These are phyloP conservation scores for Paramuricea clavata DNA, from an alignment of 92 coral and sea anemone species.

Conservation along the genomic window DNA sequence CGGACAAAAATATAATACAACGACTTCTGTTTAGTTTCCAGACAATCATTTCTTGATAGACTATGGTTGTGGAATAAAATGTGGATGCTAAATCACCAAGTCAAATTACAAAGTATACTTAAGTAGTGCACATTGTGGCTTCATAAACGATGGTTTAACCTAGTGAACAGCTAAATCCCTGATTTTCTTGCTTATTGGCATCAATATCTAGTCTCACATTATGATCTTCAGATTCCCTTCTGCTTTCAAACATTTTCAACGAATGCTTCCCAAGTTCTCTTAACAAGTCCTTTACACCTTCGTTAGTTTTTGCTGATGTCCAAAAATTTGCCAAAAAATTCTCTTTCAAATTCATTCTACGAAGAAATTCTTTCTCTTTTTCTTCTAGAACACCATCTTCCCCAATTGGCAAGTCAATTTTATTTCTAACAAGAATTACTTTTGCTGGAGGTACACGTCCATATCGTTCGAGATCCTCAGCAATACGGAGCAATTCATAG, in stretches of 20 bases:
- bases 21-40: no score
- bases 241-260: background rate
- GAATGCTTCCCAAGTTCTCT: constrained; percentile 41
- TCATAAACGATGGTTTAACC: no score
- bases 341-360: constrained; percentile 27
- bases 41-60: no score
- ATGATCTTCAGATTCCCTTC: background rate
- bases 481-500: constrained; percentile 8
- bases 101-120: no score
- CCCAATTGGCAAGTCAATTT: constrained; percentile 75
- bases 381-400: constrained; percentile 45
- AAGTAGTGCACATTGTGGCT: no score
- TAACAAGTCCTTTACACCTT: constrained; percentile 75
- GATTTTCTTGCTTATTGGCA: no score
- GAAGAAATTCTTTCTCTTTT: constrained; percentile 34
- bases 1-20: no score
- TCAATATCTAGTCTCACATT: no score
- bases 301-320: constrained; percentile 80
- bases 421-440: constrained; percentile 76
- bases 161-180: no score
- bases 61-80: no score
- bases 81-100: no score
- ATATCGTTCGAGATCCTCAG: constrained; percentile 44
- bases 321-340: constrained; percentile 46
- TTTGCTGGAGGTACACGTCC: constrained; percentile 75